These are phyloP conservation scores for Xanthorhoe designata DNA, from an alignment of 2,888 invertebrate genomes.

Conservation along the genomic window DNA sequence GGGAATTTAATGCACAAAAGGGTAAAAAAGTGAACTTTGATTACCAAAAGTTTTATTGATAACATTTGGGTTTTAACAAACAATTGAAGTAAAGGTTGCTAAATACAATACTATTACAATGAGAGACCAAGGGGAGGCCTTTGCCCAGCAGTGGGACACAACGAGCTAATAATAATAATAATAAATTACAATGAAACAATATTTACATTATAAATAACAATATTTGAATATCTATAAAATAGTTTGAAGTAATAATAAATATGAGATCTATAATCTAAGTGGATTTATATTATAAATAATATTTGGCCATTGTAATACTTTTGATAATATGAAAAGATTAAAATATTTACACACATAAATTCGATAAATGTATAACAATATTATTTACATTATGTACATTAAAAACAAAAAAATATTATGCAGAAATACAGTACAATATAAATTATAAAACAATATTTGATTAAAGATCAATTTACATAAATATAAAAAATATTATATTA, in stretches of 20 bases:
- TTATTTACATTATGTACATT: conserved; percentile 57
- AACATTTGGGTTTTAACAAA: conserved; percentile 56
- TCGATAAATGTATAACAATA: conserved; percentile 68
- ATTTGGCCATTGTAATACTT: conserved; percentile 55
- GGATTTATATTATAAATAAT: conserved; percentile 53
- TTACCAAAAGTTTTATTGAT: conserved; percentile 76
- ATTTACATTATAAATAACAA: conserved; percentile 62
- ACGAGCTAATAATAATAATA: too few species aligned
- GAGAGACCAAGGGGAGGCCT: too few species aligned
- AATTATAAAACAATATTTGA: conserved; percentile 23
- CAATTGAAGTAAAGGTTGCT: conserved; percentile 47
- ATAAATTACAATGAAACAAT: conserved; percentile 49
- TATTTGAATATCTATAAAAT: conserved; percentile 41
- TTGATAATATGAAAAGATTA: conserved; percentile 49
- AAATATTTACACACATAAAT: conserved; percentile 49
- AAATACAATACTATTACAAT: conserved; percentile 46
- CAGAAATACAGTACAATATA: conserved; percentile 22
- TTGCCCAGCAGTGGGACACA: too few species aligned
- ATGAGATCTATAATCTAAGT: conserved; percentile 63
- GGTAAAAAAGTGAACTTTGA: conserved; percentile 39
- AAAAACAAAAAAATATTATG: conserved; percentile 23
- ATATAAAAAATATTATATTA: neutral
- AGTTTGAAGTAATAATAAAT: conserved; percentile 51
- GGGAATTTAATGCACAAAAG: neutral
- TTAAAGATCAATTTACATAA: neutral